phyloP scores from a whole-genome alignment of 2,888 invertebrate genomes.

The Stratiomys singularior region DNA sequence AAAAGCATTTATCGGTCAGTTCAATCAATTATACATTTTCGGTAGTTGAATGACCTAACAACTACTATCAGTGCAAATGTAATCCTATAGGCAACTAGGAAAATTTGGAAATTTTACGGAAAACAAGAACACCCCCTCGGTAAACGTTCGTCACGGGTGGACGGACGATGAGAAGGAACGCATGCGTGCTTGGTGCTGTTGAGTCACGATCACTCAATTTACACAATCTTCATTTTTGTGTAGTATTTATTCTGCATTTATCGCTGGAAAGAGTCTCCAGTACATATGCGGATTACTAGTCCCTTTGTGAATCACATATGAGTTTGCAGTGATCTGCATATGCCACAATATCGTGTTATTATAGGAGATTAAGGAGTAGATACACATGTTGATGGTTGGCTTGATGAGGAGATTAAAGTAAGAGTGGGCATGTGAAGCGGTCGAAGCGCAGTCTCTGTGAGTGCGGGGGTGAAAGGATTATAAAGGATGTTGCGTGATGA shows the following conservation, averaged over 20 bases:
- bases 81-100: background rate
- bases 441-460: too few relatives aligned
- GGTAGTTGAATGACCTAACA: conserved; percentile 11
- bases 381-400: background rate
- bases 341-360: background rate
- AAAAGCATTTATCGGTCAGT: conserved; percentile 1
- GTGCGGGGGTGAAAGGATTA: too few relatives aligned
- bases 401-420: too few relatives aligned
- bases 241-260: background rate
- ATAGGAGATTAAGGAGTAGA: background rate
- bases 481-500: too few relatives aligned
- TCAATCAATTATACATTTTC: conserved; percentile 28
- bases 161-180: background rate
- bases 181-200: background rate
- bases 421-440: too few relatives aligned
- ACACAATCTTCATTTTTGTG: background rate
- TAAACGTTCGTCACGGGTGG: conserved; percentile 10
- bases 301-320: background rate
- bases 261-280: background rate
- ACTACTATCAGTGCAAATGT: background rate
- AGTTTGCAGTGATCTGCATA: background rate
- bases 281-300: background rate
- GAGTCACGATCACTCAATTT: background rate
- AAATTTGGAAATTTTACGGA: background rate
- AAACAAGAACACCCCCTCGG: conserved; percentile 12